Conservation (phyloP, 2,888 invertebrate genomes). For the Autographa gamma region DNA sequence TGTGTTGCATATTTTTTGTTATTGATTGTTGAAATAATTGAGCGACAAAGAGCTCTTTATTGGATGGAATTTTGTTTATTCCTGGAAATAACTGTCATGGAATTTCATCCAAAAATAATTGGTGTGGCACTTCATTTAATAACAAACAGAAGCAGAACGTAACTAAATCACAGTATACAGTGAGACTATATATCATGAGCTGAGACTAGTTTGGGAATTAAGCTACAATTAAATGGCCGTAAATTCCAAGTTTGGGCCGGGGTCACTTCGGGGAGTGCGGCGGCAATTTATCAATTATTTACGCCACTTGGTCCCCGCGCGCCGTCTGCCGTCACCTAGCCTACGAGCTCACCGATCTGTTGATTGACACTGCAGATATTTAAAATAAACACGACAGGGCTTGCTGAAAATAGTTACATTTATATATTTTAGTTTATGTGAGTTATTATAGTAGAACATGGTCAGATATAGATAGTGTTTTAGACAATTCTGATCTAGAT, state of each 20-base stretch:
- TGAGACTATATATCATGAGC: conserved; percentile 81
- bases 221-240: conserved; percentile 88
- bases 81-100: not conserved
- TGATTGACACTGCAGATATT: conserved; percentile 65
- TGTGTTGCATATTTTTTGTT: not conserved
- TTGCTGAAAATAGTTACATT: not conserved
- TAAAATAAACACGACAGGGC: conserved; percentile 33
- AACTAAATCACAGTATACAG: conserved; percentile 55
- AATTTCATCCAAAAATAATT: not conserved
- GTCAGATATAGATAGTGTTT: not conserved
- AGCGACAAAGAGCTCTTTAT: not conserved
- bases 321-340: conserved; percentile 75
- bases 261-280: conserved; percentile 84
- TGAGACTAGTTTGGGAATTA: conserved; percentile 85
- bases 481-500: not conserved
- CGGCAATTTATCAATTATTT: conserved; percentile 90
- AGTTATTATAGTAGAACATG: conserved; percentile 12
- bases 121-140: not conserved
- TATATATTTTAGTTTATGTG: not conserved
- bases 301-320: conserved; percentile 82
- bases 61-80: not conserved
- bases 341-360: conserved; percentile 66
- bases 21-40: not conserved
- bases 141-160: conserved; percentile 30
- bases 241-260: conserved; percentile 83